Evolutionary conservation across 2,113 vertebrate species (phyloP), one percentile per base, ranked within the genome.

Genomic region (Tachycineta bicolor): DNA sequence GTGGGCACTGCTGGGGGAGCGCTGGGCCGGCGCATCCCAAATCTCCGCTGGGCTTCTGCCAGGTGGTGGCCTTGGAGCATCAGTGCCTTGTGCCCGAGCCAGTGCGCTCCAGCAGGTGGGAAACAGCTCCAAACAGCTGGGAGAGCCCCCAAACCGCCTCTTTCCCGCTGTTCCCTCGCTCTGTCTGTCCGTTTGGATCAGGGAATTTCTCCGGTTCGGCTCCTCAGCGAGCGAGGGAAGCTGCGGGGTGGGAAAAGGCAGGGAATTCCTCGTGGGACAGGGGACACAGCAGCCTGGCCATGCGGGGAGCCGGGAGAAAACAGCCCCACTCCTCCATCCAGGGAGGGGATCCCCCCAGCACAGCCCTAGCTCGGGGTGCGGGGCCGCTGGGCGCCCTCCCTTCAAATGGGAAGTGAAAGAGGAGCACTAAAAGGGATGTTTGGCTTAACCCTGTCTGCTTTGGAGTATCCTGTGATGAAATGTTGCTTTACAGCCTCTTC

Each of bases 351-450:
- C n/a, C 87, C n/a, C 71, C 76, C 74, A 37, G 76, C 41, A 10
- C 31, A 9, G 73, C 34, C 2, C 44, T 1, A 43, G 37, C 11
- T 7, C 75, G 39, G 80, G 83, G 64, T 70, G 56, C 63, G 25
- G 77, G 62, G 37, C 50, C 78, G 31, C 7, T 58, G 67, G 58
- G 33, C 34, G 63, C 21, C 50, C n/a, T 8, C 34, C 83, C 60
- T 74, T 33, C 68, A 8, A 81, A 82, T 81, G 88, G 93, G 93
- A 94, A 96, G 88, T 71, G 90, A 94, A 94, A 95, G 73, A 88
- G 71, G 8, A 55, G 60, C 31, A 20, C 56, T 13, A 25, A 79
- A 92, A 93, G 92, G 92, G 94, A 95, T 93, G 93, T 96, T 93
- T 73, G 63, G 71, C 90, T 93, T 90, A 95, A 94, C 90, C 88